Percentiles rank a stretch among this genome's conserved stretches.
Evolutionary conservation across 2,797 vertebrate species (phyloP).

Genomic region (Xiphorhynchus erythropygius): DNA sequence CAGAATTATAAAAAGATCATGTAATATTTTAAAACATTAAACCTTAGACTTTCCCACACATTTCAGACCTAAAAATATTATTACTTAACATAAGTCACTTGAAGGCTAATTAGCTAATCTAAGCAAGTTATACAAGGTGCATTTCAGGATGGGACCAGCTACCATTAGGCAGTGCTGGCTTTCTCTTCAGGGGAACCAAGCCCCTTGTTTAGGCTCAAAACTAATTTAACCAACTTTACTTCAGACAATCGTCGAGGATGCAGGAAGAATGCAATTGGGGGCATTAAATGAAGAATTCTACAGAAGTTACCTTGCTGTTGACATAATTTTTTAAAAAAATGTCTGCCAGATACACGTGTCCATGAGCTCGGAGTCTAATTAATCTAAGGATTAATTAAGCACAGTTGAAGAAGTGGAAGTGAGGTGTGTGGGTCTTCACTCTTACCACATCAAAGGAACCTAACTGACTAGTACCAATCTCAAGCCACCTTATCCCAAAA

Average conservation of each 20-base stretch:
- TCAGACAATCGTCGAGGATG: background rate
- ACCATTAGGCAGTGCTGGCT: background rate
- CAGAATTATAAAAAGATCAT: background rate
- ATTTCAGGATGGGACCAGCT: background rate
- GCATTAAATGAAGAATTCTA: background rate
- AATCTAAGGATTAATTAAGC: background rate
- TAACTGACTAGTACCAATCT: background rate
- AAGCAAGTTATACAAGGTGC: background rate
- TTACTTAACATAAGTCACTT: background rate
- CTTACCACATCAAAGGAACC: background rate
- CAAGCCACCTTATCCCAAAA: background rate
- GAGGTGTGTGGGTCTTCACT: background rate
- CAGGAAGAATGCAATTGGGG: background rate
- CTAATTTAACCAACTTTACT: background rate
- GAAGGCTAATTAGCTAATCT: background rate
- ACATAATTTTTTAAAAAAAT: background rate
- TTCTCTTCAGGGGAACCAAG: background rate
- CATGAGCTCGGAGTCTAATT: background rate
- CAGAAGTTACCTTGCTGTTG: background rate
- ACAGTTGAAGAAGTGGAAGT: background rate
- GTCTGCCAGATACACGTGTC: fast-evolving
- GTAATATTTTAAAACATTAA: background rate
- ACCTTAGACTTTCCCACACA: background rate
- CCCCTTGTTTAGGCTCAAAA: background rate
- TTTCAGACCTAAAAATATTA: background rate